Evolutionary conservation across 2,888 invertebrate species (phyloP).

Genomic region (Leistus spinibarbis): DNA sequence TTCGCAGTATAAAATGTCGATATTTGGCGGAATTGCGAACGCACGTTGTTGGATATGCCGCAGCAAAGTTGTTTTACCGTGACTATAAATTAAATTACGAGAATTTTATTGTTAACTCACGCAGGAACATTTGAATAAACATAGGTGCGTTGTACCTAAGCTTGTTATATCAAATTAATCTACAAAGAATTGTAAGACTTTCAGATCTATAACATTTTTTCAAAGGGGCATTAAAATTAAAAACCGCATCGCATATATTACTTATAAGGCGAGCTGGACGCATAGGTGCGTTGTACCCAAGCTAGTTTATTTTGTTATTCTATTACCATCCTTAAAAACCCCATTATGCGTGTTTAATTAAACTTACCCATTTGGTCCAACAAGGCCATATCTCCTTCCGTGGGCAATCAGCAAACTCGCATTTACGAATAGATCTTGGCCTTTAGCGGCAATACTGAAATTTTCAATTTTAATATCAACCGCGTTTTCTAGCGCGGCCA

Average conservation of each 20-base stretch:
- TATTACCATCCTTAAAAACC: background rate
- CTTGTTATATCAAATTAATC: too few relatives aligned
- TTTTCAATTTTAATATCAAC: conserved; percentile 98
- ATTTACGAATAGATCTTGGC: conserved; percentile 96
- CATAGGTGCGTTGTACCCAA: background rate
- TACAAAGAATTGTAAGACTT: too few relatives aligned
- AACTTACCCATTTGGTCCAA: conserved; percentile 92
- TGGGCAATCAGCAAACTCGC: conserved; percentile 92
- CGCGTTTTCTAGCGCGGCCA: conserved; percentile 86
- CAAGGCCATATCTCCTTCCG: conserved; percentile 94
- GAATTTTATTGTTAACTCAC: too few relatives aligned
- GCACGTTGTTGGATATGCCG: conserved; percentile 90
- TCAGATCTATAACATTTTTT: too few relatives aligned
- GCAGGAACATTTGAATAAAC: conserved; percentile 13
- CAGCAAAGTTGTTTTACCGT: conserved; percentile 96
- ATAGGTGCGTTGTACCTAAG: too few relatives aligned
- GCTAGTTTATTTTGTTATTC: background rate
- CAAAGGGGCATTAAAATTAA: too few relatives aligned
- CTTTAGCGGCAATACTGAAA: conserved; percentile 96
- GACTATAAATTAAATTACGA: too few relatives aligned
- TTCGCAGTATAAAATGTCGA: conserved; percentile 96
- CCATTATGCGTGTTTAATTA: background rate
- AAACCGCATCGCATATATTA: too few relatives aligned
- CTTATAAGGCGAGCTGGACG: too few relatives aligned
- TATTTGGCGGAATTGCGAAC: conserved; percentile 93